Conservation (phyloP, 2,797 vertebrate species). For the Tympanoctomys barrerae region DNA sequence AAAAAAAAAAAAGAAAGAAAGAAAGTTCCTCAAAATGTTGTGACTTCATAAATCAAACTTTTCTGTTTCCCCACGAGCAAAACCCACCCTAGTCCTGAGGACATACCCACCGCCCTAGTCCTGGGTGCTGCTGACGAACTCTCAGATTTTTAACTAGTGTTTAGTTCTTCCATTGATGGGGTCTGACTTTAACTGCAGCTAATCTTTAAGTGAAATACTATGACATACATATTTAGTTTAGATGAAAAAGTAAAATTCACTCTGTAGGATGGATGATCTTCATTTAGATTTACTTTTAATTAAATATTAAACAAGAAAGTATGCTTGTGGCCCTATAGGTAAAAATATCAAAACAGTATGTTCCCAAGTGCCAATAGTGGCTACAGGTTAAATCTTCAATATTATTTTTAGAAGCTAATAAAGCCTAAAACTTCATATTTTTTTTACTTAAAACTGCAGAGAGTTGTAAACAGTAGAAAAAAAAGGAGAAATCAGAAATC, state of each 20-base stretch:
- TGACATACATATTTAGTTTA: slow-evolving; percentile 34
- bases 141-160: slow-evolving; percentile 6
- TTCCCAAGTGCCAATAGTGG: neutral
- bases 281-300: slow-evolving; percentile 44
- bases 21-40: slow-evolving; percentile 31
- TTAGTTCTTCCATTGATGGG: slow-evolving; percentile 19
- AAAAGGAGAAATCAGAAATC: slow-evolving; percentile 27
- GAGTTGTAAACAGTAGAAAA: slow-evolving; percentile 41
- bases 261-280: slow-evolving; percentile 10
- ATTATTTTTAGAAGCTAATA: slow-evolving; percentile 41
- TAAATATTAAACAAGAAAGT: slow-evolving; percentile 47
- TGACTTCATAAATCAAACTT: slow-evolving; percentile 9
- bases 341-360: slow-evolving; percentile 5
- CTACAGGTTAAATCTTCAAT: slow-evolving; percentile 4
- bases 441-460: neutral
- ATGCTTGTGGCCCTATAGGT: neutral
- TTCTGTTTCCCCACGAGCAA: neutral
- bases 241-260: slow-evolving; percentile 52
- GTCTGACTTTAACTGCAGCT: neutral
- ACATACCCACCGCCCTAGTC: neutral
- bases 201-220: slow-evolving; percentile 13
- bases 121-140: neutral
- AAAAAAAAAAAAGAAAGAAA: no score
- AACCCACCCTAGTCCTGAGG: slow-evolving; percentile 3
- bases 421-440: slow-evolving; percentile 12